Evolutionary conservation across 2,888 invertebrate genomes (phyloP).

Genomic region (Chrysolina americana): DNA sequence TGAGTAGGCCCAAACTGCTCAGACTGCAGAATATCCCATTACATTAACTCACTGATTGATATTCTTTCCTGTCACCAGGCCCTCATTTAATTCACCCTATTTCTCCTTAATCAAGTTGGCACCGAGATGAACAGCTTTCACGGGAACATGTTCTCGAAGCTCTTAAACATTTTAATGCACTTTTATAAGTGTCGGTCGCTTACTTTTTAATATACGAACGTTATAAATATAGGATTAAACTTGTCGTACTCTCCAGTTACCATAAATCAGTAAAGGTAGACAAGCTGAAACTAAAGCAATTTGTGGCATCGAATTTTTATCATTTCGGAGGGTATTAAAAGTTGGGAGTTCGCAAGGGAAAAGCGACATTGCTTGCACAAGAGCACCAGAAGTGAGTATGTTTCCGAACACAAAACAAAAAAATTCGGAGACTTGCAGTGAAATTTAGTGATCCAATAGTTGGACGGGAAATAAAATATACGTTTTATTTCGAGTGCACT

Average conservation of each 20-base stretch:
- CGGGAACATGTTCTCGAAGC: constrained; percentile 25
- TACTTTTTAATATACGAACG: constrained; percentile 38
- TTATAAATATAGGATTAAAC: constrained; percentile 47
- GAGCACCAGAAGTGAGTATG: constrained; percentile 31
- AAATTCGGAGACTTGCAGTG: constrained; percentile 31
- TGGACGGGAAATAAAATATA: constrained; percentile 41
- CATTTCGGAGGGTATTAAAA: constrained; percentile 45
- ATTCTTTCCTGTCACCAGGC: neutral
- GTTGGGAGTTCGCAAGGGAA: constrained; percentile 40
- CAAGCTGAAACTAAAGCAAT: constrained; percentile 45
- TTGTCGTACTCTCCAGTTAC: constrained; percentile 39
- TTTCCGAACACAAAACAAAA: constrained; percentile 37
- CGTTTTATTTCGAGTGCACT: constrained; percentile 29
- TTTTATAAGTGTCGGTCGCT: constrained; percentile 42
- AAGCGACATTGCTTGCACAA: constrained; percentile 40
- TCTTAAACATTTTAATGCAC: constrained; percentile 44
- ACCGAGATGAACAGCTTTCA: neutral
- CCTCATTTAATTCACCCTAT: neutral
- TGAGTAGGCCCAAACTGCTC: too few species aligned
- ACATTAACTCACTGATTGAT: too few species aligned
- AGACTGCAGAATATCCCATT: too few species aligned
- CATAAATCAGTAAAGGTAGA: constrained; percentile 44
- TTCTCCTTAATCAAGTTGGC: neutral
- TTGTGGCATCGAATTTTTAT: constrained; percentile 47
- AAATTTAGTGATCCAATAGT: constrained; percentile 38